Conservation (phyloP, 1,140 invertebrate species). For the Drusus annulatus region DNA sequence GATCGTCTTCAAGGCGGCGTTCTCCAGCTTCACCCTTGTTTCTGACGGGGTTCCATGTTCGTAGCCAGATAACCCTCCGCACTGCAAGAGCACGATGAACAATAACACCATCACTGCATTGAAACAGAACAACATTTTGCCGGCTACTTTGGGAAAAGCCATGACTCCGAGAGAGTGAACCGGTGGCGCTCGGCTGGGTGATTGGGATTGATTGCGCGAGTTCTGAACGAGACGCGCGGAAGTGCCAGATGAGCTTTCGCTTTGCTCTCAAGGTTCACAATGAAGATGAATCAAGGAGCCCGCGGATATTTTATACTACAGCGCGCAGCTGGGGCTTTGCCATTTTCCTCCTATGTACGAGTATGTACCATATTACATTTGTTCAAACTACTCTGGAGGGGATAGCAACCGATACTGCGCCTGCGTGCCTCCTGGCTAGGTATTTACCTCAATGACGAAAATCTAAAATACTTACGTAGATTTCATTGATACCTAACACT, state of each 20-base stretch:
- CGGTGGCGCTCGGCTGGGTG: background rate
- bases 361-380: background rate
- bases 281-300: constrained; percentile 45
- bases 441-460: too few species aligned
- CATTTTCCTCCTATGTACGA: constrained; percentile 38
- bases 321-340: background rate
- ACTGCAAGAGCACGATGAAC: background rate
- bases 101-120: background rate
- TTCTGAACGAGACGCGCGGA: constrained; percentile 10
- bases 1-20: constrained; percentile 18
- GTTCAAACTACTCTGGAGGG: too few species aligned
- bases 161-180: background rate
- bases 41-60: background rate
- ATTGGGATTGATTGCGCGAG: too few species aligned
- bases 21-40: background rate
- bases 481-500: too few species aligned
- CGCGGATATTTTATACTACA: constrained; percentile 26
- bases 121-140: background rate
- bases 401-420: too few species aligned
- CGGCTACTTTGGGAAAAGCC: background rate
- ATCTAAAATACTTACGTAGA: too few species aligned
- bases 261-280: constrained; percentile 31
- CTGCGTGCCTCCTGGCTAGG: too few species aligned
- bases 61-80: background rate
- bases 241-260: constrained; percentile 38